Evolutionary conservation across 2,888 invertebrate genomes (phyloP).

Genomic region (Cepaea hortensis): DNA sequence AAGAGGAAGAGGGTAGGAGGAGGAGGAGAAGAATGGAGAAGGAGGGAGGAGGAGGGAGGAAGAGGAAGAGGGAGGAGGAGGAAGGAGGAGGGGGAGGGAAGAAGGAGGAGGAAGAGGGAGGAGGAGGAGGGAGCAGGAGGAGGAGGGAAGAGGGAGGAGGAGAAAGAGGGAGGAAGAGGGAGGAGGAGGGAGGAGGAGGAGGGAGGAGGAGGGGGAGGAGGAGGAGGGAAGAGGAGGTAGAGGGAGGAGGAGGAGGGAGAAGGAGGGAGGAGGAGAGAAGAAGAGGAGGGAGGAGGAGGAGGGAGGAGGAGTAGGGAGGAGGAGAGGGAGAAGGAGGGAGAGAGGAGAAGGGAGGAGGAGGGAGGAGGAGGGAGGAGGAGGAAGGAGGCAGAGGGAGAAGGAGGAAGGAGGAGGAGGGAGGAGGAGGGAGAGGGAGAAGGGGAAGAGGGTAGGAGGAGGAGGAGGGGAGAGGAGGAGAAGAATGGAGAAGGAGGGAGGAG

Average conservation of each 20-base stretch:
- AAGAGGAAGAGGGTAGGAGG: neutral
- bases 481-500: neutral
- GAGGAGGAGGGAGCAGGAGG: no score
- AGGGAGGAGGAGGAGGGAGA: neutral
- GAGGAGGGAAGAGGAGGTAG: neutral
- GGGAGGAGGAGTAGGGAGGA: no score
- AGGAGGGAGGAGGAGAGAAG: neutral
- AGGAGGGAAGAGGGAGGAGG: constrained; percentile 11
- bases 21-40: no score
- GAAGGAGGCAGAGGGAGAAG: neutral
- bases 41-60: no score
- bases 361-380: no score
- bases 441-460: constrained; percentile 17
- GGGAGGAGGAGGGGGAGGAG: no score
- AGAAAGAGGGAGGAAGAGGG: no score
- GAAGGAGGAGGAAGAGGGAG: constrained; percentile 6
- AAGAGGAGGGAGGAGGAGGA: constrained; percentile 8
- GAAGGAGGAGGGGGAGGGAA: neutral
- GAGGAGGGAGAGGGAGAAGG: no score
- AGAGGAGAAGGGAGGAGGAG: no score
- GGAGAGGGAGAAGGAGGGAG: neutral
- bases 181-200: no score
- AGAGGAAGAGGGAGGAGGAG: no score
- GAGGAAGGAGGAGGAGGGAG: neutral
- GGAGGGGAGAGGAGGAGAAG: neutral